phyloP scores from a whole-genome alignment of 2,888 invertebrate species.

The Loripinus fragilis region DNA sequence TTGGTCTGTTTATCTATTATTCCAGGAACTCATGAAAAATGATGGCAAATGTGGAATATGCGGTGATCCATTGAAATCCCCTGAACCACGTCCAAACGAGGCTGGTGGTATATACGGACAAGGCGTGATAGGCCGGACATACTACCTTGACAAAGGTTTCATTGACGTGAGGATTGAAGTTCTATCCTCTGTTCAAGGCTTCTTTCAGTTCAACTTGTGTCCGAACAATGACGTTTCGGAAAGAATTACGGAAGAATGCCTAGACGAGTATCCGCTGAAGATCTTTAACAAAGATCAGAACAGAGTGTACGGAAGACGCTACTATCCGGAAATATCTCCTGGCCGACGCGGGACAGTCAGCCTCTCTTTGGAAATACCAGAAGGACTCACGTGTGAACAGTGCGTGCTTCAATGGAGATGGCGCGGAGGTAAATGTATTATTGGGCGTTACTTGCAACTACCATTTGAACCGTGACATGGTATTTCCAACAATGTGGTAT shows the following conservation, averaged over 20 bases:
- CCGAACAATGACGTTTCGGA: slow-evolving; percentile 38
- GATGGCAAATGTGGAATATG: slow-evolving; percentile 52
- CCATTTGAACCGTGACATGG: too few relatives aligned
- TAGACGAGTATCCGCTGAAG: slow-evolving; percentile 33
- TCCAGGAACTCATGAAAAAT: slow-evolving; percentile 51
- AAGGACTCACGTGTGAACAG: slow-evolving; percentile 51
- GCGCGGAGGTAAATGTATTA: slow-evolving; percentile 60
- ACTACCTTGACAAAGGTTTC: slow-evolving; percentile 15
- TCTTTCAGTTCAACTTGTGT: slow-evolving; percentile 50
- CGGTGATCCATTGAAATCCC: slow-evolving; percentile 51
- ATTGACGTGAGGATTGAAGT: slow-evolving; percentile 1
- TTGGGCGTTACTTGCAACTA: too few relatives aligned
- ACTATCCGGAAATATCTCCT: slow-evolving; percentile 35
- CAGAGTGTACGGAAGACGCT: slow-evolving; percentile 44
- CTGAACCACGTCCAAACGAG: slow-evolving; percentile 51
- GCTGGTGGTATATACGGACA: slow-evolving; percentile 55
- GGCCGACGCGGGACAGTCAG: slow-evolving; percentile 36
- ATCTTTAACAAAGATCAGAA: slow-evolving; percentile 30
- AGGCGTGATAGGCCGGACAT: slow-evolving; percentile 47
- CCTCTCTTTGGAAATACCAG: slow-evolving; percentile 49
- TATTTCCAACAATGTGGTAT: too few relatives aligned
- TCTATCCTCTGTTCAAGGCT: slow-evolving; percentile 36
- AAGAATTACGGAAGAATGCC: slow-evolving; percentile 34
- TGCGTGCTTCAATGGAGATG: slow-evolving; percentile 66
- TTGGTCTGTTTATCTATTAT: too few relatives aligned